Evolutionary conservation across 2,888 invertebrate genomes (phyloP), one percentile per base, ranked within the genome.

Genomic region (Mythimna ferrago): DNA sequence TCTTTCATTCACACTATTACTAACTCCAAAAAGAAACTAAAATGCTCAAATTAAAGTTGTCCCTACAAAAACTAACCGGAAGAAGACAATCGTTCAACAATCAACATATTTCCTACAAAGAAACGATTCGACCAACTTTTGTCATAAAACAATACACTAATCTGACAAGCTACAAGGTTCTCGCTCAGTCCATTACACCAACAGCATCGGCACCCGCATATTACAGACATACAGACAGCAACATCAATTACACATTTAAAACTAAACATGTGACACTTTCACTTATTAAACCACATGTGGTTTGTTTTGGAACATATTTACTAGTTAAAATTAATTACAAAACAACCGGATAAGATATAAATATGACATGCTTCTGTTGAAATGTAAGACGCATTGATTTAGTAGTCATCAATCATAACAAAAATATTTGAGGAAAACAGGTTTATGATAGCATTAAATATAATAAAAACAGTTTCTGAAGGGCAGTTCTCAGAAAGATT

Each of bases 231-330:
- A n/a, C 71, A 35, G 53, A 62, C 78, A 65, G 64, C 26, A 63
- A 73, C 75, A 76, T 80, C 80, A 86, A 86, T 83, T 76, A 82
- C 78, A 73, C 66, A 76, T 67, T 82, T 77, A 64, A 76, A 80
- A 77, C 64, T 9, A 9, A 65, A 60, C 75, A 77, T 75, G 72
- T 71, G 80, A 79, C 80, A 85, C 86, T 86, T 86, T 86, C 86
- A 80, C 85, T 85, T 62, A 61, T 57, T 66, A 62, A 72, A 66
- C 72, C 35, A 66, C 75, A 80, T 77, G 58, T 78, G 77, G 69
- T 69, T 68, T 75, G 71, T 81, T 77, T 71, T 75, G 66, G 19
- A 51, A 72, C 48, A 66, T 38, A 75, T 35, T 57, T 66, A 69
- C 68, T 68, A 64, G 48, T 64, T 78, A 32, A 58, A 56, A 71